Base-by-base conservation (phyloP, 2,113 vertebrate species). In the Equus przewalskii region DNA sequence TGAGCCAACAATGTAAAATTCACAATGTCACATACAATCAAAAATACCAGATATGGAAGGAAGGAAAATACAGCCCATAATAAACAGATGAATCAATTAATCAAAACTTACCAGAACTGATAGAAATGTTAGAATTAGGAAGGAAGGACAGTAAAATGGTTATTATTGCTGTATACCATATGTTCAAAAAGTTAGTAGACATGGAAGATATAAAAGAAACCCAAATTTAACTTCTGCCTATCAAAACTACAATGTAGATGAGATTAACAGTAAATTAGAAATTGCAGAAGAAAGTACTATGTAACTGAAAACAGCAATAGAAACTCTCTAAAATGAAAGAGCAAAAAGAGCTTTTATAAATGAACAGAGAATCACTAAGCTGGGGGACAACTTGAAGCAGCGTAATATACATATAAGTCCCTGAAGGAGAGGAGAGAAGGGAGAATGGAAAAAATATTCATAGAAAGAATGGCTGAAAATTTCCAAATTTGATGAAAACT, bases 61-160 rank as follows among this genome's bases (percentile, higher is more conserved):
- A 93, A 91, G 49, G 30, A 94, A 93, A 95, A 87, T 72, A 26
- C 22, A 46, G 4, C 11, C 24, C 62, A 4, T 18, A 75, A 62
- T 73, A 22, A 94, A 82, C 12, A 80, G 8, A 73, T 54, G 89
- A 83, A 46, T 81, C 8, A 36, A 5, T 64, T 82, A 56, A 73
- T 88, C 67, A 95, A 89, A 94, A 96, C 15, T 69, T 49, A 80
- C 6, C 6, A 49, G 89, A 95, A 69, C 41, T 58, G 22, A 94
- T 26, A 89, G 41, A 64, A 2, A 64, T 92, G 16, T 81, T 85
- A 89, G 78, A 93, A 72, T 84, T 88, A 58, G 21, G 36, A 79
- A 69, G 81, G 1, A 65, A 88, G n/a, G 7, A 33, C 28, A 75
- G 80, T 65, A 80, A 80, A 91, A 24, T 89, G 5, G 24, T 56